Percentiles rank a stretch among this genome's conserved stretches.
Conservation (phyloP, 2,797 vertebrate species). For the Catostomus latipinnis region DNA sequence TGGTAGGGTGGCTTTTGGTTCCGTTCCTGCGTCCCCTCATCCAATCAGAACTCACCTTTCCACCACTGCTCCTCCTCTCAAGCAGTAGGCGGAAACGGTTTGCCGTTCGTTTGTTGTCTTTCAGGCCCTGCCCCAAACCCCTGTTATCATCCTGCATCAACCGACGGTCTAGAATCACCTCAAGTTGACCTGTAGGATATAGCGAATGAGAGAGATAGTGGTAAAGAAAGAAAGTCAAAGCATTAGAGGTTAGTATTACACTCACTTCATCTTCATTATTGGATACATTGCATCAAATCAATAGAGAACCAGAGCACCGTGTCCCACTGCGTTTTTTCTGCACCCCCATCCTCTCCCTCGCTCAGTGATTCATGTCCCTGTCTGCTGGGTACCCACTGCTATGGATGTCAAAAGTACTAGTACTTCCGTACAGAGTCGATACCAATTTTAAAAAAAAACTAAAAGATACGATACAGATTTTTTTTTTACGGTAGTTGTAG, state of each 20-base stretch:
- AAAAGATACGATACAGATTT: not conserved
- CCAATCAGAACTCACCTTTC: conserved; percentile 77
- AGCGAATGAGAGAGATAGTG: not conserved
- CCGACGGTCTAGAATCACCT: conserved; percentile 95
- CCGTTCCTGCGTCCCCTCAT: not conserved
- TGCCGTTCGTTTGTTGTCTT: conserved; percentile 93
- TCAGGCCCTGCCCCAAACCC: conserved; percentile 95
- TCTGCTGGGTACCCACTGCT: not conserved
- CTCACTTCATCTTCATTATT: conserved; percentile 38
- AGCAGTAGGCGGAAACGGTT: conserved; percentile 93
- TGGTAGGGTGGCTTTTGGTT: not conserved
- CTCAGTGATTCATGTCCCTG: conserved; percentile 21
- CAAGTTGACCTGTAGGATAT: conserved; percentile 86
- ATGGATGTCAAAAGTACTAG: not conserved
- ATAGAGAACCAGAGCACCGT: conserved; percentile 4
- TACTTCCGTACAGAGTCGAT: conserved; percentile 1
- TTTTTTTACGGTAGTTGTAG: not conserved
- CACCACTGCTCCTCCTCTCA: conserved; percentile 81
- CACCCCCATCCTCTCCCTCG: too few species aligned
- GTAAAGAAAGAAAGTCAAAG: not conserved
- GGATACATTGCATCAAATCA: conserved; percentile 45
- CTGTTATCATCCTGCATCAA: conserved; percentile 99
- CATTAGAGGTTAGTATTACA: not conserved
- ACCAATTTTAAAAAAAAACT: conserved; percentile 11
- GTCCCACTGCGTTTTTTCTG: conserved; percentile 7